A percentile compares a stretch with the other conserved stretches of the same genome.
Evolutionary conservation across 2,888 invertebrate species (phyloP).

Genomic region (Drosophila tripunctata): DNA sequence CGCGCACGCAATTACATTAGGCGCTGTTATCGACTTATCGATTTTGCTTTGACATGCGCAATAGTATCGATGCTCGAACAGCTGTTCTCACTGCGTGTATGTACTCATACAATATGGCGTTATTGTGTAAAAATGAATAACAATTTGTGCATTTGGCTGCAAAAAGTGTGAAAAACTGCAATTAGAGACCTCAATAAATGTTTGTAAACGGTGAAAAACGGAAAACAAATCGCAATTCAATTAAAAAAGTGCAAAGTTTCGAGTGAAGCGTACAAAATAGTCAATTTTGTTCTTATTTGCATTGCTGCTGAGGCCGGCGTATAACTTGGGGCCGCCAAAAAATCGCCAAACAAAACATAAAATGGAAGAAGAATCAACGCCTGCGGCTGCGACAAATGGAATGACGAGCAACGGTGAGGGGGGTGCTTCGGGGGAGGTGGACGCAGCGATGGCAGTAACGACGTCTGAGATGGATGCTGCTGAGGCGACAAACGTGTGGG

Average conservation of each 20-base stretch:
- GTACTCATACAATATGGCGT: slow-evolving; percentile 73
- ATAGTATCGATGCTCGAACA: slow-evolving; percentile 57
- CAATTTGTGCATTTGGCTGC: slow-evolving; percentile 10
- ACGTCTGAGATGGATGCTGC: background rate
- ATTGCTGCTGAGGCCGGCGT: slow-evolving; percentile 35
- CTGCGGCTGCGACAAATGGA: slow-evolving; percentile 49
- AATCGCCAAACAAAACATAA: slow-evolving; percentile 15
- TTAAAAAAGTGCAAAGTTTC: background rate
- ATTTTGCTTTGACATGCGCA: slow-evolving; percentile 53
- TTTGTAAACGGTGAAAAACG: background rate
- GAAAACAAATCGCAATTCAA: background rate
- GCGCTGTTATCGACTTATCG: slow-evolving; percentile 30
- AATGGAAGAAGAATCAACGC: slow-evolving; percentile 59
- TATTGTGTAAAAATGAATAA: slow-evolving; percentile 47
- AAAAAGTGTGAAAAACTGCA: slow-evolving; percentile 13
- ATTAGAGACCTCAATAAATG: background rate
- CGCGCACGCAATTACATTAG: slow-evolving; percentile 18
- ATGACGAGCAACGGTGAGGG: slow-evolving; percentile 19
- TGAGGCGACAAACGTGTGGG: slow-evolving; percentile 17
- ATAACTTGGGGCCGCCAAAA: slow-evolving; percentile 50
- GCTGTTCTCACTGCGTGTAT: slow-evolving; percentile 62
- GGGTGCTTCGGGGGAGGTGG: background rate
- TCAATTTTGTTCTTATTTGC: background rate
- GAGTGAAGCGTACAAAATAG: background rate
- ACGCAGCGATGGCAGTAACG: background rate